Percentiles rank a stretch among this genome's conserved stretches.
Conservation (phyloP, 2,888 invertebrate genomes). For the Altica lythri region DNA sequence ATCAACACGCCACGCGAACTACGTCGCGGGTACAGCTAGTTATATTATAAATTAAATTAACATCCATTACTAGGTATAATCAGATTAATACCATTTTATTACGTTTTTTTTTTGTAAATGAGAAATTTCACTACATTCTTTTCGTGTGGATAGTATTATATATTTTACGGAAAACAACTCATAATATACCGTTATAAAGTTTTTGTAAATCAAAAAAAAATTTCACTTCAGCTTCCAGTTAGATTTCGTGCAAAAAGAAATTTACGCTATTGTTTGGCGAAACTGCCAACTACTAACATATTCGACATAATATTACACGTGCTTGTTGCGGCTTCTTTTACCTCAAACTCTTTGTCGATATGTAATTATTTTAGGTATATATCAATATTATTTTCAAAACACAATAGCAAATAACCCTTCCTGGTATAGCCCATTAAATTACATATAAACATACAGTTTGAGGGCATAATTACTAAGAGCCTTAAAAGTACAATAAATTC, state of each 20-base stretch:
- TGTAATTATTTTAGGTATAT: conserved; percentile 38
- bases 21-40: too few relatives aligned
- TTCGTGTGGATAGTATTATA: too few relatives aligned
- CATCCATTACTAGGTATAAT: too few relatives aligned
- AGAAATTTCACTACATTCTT: too few relatives aligned
- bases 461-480: conserved; percentile 41
- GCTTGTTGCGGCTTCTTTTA: conserved; percentile 21
- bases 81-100: too few relatives aligned
- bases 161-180: too few relatives aligned
- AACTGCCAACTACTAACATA: conserved; percentile 5
- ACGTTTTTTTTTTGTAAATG: too few relatives aligned
- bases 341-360: conserved; percentile 15
- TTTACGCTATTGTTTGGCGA: conserved; percentile 3
- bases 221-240: conserved; percentile 2
- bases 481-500: conserved; percentile 38
- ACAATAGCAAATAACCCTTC: conserved; percentile 33
- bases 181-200: too few relatives aligned
- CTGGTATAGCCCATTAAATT: conserved; percentile 28
- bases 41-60: too few relatives aligned
- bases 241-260: conserved; percentile 18
- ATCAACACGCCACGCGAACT: too few relatives aligned
- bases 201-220: too few relatives aligned
- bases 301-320: conserved; percentile 20
- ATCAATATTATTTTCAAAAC: conserved; percentile 34
- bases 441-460: conserved; percentile 38